A percentile compares a stretch with the other conserved stretches of the same genome.
These are phyloP conservation scores for Martes martes DNA, from an alignment of 2,113 vertebrate species.

Conservation along the genomic window DNA sequence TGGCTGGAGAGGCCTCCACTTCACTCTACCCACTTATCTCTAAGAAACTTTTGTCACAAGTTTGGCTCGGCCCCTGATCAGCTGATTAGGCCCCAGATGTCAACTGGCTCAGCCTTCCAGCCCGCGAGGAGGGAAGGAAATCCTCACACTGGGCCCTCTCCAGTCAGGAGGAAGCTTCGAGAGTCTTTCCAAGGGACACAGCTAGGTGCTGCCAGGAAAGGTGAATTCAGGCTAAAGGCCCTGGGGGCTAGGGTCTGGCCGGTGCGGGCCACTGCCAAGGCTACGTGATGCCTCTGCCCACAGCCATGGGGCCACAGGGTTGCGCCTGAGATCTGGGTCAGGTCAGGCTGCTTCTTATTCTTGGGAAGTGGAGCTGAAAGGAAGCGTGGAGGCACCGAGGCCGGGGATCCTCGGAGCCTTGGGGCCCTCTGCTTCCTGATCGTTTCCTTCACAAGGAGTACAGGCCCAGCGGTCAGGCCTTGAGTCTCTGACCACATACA, in stretches of 20 bases:
- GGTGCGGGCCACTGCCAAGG: not conserved
- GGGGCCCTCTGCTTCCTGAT: not conserved
- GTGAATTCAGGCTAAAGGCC: not conserved
- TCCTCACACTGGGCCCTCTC: not conserved
- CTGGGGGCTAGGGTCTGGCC: not conserved
- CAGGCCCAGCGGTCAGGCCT: not conserved
- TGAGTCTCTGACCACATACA: not conserved
- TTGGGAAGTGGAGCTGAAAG: slow-evolving; percentile 11
- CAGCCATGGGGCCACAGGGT: not conserved
- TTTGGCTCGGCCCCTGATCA: not conserved
- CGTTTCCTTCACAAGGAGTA: not conserved
- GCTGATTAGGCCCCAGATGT: not conserved
- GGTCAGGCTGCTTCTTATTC: slow-evolving; percentile 48
- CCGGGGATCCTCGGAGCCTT: not conserved
- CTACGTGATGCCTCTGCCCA: not conserved
- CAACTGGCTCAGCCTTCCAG: not conserved
- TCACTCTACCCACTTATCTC: not conserved
- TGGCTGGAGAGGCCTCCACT: not conserved
- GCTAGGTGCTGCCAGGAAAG: not conserved
- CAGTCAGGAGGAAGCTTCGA: not conserved
- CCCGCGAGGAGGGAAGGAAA: not conserved
- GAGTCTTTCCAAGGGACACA: not conserved
- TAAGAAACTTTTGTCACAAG: not conserved
- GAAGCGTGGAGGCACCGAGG: not conserved
- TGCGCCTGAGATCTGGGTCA: slow-evolving; percentile 64